Conservation (phyloP, 2,797 vertebrate genomes). For the Acanthis flammea region DNA sequence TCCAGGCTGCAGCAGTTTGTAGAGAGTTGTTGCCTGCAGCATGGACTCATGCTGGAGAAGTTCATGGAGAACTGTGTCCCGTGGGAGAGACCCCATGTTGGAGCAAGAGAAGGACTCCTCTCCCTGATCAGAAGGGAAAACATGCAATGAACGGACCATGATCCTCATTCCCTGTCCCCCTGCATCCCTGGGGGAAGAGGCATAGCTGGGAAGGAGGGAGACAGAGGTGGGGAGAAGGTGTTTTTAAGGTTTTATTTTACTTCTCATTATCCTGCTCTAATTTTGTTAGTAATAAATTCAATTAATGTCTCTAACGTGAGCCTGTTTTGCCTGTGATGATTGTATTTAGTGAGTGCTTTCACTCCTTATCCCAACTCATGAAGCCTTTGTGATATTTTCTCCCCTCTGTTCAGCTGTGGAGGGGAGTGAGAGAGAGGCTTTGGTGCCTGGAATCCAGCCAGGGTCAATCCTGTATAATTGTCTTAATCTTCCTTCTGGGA, state of each 20-base stretch:
- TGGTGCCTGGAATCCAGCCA: not conserved
- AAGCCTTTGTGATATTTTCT: not conserved
- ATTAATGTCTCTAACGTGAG: not conserved
- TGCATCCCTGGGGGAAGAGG: not conserved
- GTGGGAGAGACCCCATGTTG: fast-evolving
- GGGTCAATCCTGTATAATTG: not conserved
- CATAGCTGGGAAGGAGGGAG: not conserved
- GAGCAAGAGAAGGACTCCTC: not conserved
- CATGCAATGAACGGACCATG: not conserved
- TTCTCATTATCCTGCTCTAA: not conserved
- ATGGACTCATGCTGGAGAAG: not conserved
- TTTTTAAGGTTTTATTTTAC: not conserved
- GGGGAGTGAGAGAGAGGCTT: not conserved
- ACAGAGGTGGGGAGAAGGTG: no score
- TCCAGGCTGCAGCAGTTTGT: not conserved
- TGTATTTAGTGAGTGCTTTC: not conserved
- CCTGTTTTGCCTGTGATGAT: not conserved
- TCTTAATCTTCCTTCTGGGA: not conserved
- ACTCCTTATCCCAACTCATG: not conserved
- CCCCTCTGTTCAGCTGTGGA: not conserved
- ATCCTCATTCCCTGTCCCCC: not conserved
- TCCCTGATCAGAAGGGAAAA: not conserved
- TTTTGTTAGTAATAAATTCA: not conserved
- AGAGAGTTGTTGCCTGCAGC: not conserved
- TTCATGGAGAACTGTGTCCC: not conserved